Percentiles rank a stretch among this genome's conserved stretches.
Evolutionary conservation across 1,140 invertebrate genomes (phyloP).

Genomic region (Cyrtorhinus lividipennis): DNA sequence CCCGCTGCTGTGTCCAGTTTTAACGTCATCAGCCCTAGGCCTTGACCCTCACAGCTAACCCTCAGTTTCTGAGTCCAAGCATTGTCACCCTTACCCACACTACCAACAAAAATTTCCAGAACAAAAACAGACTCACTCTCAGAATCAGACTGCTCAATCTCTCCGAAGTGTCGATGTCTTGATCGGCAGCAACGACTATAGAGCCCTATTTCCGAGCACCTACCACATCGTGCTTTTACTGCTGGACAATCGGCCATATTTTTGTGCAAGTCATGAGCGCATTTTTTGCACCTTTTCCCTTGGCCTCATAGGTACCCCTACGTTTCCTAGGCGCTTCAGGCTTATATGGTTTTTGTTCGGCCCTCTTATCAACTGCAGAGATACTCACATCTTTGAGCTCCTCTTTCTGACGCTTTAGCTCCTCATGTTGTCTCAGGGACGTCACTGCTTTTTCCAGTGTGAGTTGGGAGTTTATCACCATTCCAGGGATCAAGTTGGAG

Average conservation of each 20-base stretch:
- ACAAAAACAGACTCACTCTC: background rate
- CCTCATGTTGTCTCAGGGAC: background rate
- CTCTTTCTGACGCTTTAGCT: background rate
- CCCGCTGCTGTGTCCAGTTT: background rate
- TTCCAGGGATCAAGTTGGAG: too few relatives aligned
- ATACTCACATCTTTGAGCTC: background rate
- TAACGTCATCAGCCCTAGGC: background rate
- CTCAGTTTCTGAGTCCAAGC: background rate
- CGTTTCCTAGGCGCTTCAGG: background rate
- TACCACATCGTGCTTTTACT: background rate
- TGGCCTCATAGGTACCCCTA: background rate
- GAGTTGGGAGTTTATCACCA: too few relatives aligned
- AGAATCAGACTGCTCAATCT: background rate
- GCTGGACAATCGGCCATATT: background rate
- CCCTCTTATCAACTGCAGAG: background rate
- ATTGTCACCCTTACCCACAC: background rate
- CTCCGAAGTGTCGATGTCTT: background rate
- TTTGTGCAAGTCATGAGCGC: background rate
- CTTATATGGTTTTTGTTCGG: background rate
- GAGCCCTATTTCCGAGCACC: background rate
- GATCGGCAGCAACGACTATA: background rate
- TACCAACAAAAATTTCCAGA: background rate
- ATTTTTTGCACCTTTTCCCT: background rate
- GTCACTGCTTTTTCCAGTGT: background rate
- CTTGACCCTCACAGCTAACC: background rate